Base-by-base conservation (phyloP, 2,797 vertebrate species). In the Xenopus petersii region DNA sequence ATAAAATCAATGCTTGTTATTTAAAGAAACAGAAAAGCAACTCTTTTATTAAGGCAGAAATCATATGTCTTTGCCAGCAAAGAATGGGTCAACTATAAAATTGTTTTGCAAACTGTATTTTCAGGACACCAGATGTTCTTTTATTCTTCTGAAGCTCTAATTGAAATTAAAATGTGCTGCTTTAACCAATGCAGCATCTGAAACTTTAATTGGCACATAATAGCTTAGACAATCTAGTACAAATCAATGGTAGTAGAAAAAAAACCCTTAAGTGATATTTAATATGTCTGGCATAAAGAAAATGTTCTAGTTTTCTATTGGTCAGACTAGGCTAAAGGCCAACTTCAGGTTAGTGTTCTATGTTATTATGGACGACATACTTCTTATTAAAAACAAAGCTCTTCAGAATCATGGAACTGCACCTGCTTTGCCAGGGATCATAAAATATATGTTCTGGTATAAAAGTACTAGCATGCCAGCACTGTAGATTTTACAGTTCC, bases 161-260 rank as follows among this genome's bases (percentile, higher is more conserved):
- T 73, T 79, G 76, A 79, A 79, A 79, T 79, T 74, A 74, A 79
- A 78, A 73, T 66, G 76, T 66, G 71, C 24, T 49, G 65, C 54
- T 73, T 77, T 77, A 77, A 73, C 86, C 88, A 88, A 85, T 91
- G 84, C 75, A 80, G 79, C 82, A 86, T 86, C 85, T 87, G 89
- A 86, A 84, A 86, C 82, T 83, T 87, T 92, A 92, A 93, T 91
- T 91, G 88, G 85, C 85, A 84, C 86, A 87, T 91, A 92, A 91
- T 88, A 86, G 87, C 87, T 82, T 67, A 87, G 86, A 86, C 90
- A 90, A 93, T 92, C 88, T 90, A 90, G 87, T 88, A 90, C 84
- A 87, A 88, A 93, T 92, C 89, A 89, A 91, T 90, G 90, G 82
- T 86, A 86, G 1, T 83, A 36, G 88, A 90, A 90, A 80, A 84